Evolutionary conservation across 1,140 invertebrate genomes (phyloP), one percentile per base, ranked within the genome.

Genomic region (Nasonia vitripennis): DNA sequence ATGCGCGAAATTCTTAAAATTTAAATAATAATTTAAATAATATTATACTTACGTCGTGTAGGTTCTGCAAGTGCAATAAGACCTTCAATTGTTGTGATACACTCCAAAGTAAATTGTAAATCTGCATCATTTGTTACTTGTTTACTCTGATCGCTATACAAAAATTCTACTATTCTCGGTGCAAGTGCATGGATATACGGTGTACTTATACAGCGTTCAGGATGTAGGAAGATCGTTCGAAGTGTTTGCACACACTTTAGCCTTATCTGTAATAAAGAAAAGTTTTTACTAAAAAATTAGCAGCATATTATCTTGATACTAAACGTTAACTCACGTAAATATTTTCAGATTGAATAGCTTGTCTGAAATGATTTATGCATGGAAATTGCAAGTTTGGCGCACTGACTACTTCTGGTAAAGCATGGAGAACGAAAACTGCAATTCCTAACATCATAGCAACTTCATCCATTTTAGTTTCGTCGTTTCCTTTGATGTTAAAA

Each of bases 311-410:
- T 55, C 17, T 62, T 62, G 20, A 62, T n/a, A n/a, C 3, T 6
- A 62, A 62, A n/a, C 4, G 6, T 51, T 77, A 67, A 82, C 92
- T 93, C 92, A 98, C 97, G 90, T 95, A 93, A 62, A 95, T 93
- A 91, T 96, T 95, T 11, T 95, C 92, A 20, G 96, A 96, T 90
- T 98, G 96, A 86, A 99, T 95, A 88, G 97, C 97, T 87, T 98
- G 97, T 77, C 97, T 95, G 91, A 99, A 98, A 87, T 99, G 96
- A 94, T 99, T 98, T 87, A 99, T 97, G 90, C 97, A 98, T 2
- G 98, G 98, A 93, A 97, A 98, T 91, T 98, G 97, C 45, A 99
- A 92, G 89, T 97, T 96, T 2, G 96, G 96, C 11, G 96, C 95
- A 55, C 95, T 94, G 12, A 97, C 95, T 12, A 98, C 96, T 85